Evolutionary conservation across 1,140 invertebrate genomes (phyloP).

Genomic region (Drosophila jambulina): DNA sequence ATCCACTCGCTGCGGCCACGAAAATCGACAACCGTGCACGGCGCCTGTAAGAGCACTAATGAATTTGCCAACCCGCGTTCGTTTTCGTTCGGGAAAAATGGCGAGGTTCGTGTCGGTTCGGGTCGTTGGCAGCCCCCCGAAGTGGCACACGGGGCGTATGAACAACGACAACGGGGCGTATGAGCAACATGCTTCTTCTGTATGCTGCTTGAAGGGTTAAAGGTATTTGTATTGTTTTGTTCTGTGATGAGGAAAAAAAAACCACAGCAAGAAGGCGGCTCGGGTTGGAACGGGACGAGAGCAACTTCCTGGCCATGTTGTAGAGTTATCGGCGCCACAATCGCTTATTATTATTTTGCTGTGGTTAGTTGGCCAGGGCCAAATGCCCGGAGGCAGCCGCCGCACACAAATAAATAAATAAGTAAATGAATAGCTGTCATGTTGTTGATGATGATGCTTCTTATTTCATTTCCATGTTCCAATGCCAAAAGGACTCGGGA

Average conservation of each 20-base stretch:
- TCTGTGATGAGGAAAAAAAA: conserved; percentile 3
- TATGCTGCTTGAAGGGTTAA: conserved; percentile 29
- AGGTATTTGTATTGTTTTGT: conserved; percentile 34
- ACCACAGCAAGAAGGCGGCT: too few relatives aligned
- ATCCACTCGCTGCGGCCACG: conserved; percentile 62
- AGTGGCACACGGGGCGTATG: conserved; percentile 66
- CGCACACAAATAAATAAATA: conserved; percentile 65
- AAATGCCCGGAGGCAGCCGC: conserved; percentile 18
- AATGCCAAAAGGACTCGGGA: conserved; percentile 55
- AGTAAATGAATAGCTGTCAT: conserved; percentile 71
- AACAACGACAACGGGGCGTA: conserved; percentile 70
- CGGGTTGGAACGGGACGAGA: not conserved
- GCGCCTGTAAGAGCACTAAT: conserved; percentile 85
- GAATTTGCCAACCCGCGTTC: conserved; percentile 60
- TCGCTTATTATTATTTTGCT: conserved; percentile 65
- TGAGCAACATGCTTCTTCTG: conserved; percentile 39
- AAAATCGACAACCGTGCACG: conserved; percentile 82
- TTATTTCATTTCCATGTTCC: conserved; percentile 68
- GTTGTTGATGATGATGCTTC: conserved; percentile 45
- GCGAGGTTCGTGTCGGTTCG: conserved; percentile 29
- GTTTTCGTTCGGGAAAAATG: conserved; percentile 49
- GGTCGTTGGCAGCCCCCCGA: conserved; percentile 2
- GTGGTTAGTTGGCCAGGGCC: conserved; percentile 64
- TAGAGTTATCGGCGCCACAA: conserved; percentile 68
- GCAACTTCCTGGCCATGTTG: conserved; percentile 43